Base-by-base conservation (phyloP, 2,888 invertebrate genomes). In the Oithona nana region DNA sequence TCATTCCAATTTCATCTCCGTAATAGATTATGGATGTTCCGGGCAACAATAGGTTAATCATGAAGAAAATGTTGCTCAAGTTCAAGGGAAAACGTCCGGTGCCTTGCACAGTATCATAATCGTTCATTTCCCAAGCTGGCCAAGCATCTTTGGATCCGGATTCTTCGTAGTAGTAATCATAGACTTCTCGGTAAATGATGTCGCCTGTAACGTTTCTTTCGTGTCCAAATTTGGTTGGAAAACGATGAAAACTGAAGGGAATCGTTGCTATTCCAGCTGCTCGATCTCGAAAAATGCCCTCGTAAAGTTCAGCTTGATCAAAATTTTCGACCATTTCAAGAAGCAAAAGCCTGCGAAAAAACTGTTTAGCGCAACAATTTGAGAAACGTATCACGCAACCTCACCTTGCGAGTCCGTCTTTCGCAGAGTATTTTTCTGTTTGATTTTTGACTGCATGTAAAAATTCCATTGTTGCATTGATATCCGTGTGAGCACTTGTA, bases 1-100 rank as follows among this genome's bases (percentile, higher is more conserved):
- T n/a, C 59, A 59, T 59, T 22, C 59, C 59, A 49, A 59, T 59
- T 11, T 59, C 59, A 24, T 59, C 59, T 28, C 59, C 59, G 28
- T 59, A 59, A 24, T 59, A 59, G 1, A 59, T 48, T n/a, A 59
- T 50, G 3, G 29, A 22, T n/a, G 28, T 59, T 11, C 59, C 59
- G 13, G 59, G 59, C 16, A 59, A 20, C 31, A 59, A 29, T 50
- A 59, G 22, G 22, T 48, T 49, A n/a, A 59, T 48, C 49, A 59
- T 59, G 22, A 59, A 28, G 4, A 24, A 24, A n/a, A 59, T 29
- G 6, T 50, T 24, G 49, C 49, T 59, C 24, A 59, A 16, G 2
- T 48, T 16, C 1, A 26, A 8, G 6, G 59, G 28, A 24, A 59
- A n/a, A 22, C 59, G 59, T 26, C 59, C 50, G 1, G 22, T n/a